These are phyloP conservation scores for Philaethria dido DNA, from an alignment of 2,888 invertebrate genomes.

Conservation along the genomic window DNA sequence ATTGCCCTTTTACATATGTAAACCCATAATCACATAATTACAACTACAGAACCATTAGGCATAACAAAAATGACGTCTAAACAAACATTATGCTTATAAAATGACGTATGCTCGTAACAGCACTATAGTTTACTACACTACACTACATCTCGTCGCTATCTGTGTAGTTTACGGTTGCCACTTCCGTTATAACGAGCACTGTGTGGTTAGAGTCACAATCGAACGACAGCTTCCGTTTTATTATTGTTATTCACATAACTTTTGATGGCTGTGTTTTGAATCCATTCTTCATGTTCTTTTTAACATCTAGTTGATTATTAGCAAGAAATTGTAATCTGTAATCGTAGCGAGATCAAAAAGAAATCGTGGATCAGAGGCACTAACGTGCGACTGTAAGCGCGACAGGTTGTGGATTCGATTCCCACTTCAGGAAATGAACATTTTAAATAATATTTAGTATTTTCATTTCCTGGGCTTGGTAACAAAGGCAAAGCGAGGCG, in stretches of 20 bases:
- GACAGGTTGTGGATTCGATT: no score
- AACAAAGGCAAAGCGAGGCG: no score
- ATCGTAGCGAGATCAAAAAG: no score
- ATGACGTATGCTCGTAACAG: not conserved
- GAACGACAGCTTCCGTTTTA: not conserved
- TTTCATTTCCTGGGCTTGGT: no score
- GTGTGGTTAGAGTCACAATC: constrained; percentile 3
- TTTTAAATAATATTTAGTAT: no score
- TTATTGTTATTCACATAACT: constrained; percentile 6
- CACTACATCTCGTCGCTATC: constrained; percentile 3
- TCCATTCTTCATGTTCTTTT: not conserved
- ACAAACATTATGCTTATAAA: not conserved
- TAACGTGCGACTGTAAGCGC: no score
- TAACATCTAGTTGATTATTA: no score
- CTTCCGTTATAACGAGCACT: constrained; percentile 11
- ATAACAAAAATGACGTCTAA: not conserved
- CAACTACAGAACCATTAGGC: not conserved
- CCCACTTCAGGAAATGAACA: no score
- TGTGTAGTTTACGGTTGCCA: constrained; percentile 8
- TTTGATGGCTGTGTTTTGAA: not conserved
- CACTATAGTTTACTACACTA: constrained; percentile 6
- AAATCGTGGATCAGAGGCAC: no score
- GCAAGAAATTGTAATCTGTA: no score
- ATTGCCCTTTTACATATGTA: no score
- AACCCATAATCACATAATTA: not conserved